Evolutionary conservation across 1,140 invertebrate genomes (phyloP).

Genomic region (Bombus turneri): DNA sequence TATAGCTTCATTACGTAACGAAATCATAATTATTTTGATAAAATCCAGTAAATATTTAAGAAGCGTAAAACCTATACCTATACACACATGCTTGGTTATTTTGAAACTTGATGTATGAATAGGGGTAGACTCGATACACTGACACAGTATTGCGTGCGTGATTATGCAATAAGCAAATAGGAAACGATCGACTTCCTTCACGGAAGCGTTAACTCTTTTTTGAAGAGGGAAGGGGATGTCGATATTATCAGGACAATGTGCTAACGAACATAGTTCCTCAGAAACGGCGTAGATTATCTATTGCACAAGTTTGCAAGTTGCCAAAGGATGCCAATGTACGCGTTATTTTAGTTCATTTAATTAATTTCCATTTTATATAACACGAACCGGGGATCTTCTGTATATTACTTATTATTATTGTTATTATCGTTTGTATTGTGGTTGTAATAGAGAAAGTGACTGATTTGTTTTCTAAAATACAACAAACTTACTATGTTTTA

Average conservation of each 20-base stretch:
- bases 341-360: background rate
- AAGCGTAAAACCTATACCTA: background rate
- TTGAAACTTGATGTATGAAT: conserved; percentile 7
- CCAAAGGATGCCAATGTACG: background rate
- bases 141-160: conserved; percentile 56
- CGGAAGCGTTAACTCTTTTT: conserved; percentile 58
- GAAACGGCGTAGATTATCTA: conserved; percentile 18
- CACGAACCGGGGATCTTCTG: background rate
- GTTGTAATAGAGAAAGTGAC: background rate
- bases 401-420: too few species aligned
- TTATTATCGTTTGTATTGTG: too few species aligned
- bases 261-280: conserved; percentile 34
- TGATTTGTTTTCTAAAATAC: background rate
- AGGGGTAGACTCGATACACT: conserved; percentile 37
- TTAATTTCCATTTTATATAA: background rate
- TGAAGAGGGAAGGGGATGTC: background rate
- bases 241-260: conserved; percentile 45
- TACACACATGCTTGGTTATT: conserved; percentile 2
- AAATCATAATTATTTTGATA: background rate
- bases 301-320: background rate
- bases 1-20: background rate
- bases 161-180: conserved; percentile 65
- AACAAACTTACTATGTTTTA: background rate
- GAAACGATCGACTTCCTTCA: conserved; percentile 68
- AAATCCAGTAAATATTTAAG: background rate